Evolutionary conservation across 1,140 invertebrate species (phyloP).

Genomic region (Palaemon carinicauda): DNA sequence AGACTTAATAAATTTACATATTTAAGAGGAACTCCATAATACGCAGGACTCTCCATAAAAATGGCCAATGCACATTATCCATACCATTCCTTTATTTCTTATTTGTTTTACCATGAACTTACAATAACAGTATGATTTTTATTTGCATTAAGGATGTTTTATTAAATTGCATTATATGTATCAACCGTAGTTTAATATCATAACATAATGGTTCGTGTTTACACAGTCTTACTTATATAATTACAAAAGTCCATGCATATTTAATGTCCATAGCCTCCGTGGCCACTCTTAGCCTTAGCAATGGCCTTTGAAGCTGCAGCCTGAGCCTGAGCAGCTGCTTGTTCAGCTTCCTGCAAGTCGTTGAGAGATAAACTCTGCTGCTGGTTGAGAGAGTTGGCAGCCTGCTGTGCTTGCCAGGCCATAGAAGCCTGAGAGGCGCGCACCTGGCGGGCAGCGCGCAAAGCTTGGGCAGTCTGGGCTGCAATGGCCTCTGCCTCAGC

Average conservation of each 20-base stretch:
- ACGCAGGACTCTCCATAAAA: too few relatives aligned
- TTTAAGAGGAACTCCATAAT: too few relatives aligned
- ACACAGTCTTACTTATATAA: background rate
- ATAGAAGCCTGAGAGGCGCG: background rate
- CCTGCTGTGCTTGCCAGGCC: background rate
- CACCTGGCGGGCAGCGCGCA: background rate
- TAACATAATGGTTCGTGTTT: background rate
- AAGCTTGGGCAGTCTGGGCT: background rate
- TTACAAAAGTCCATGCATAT: background rate
- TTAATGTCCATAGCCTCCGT: background rate
- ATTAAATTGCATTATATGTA: too few relatives aligned
- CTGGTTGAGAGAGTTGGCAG: conserved; percentile 10
- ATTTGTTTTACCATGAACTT: too few relatives aligned
- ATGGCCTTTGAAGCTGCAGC: conserved; percentile 1
- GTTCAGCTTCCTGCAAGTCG: background rate
- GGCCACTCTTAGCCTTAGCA: background rate
- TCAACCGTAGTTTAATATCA: background rate
- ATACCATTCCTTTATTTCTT: too few relatives aligned
- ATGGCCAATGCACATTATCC: too few relatives aligned
- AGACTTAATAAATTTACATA: too few relatives aligned
- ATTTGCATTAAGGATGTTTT: too few relatives aligned
- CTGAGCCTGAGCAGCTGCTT: background rate
- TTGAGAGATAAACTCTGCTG: background rate
- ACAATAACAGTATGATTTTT: too few relatives aligned
- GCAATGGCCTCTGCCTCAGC: background rate